Conservation (phyloP, 2,113 vertebrate genomes). For the Ictidomys tridecemlineatus region DNA sequence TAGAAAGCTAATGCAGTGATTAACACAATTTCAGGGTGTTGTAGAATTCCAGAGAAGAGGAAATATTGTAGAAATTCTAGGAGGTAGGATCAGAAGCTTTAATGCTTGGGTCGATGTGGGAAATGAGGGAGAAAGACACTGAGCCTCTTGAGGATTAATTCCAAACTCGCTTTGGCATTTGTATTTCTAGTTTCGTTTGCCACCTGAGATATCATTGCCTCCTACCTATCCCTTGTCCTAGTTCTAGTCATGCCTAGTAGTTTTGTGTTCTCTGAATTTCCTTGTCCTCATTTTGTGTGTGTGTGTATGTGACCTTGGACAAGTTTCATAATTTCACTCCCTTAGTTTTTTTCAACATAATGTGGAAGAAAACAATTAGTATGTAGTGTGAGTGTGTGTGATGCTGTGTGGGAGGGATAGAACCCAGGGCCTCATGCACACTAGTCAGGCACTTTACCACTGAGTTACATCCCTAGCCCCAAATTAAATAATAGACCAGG, state of each 20-base stretch:
- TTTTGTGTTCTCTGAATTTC: background rate
- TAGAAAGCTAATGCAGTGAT: background rate
- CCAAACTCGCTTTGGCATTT: fast-evolving
- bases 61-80: too few species aligned
- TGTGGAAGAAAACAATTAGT: background rate
- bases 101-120: fast-evolving
- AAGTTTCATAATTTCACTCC: background rate
- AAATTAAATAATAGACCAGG: background rate
- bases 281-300: background rate
- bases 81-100: background rate
- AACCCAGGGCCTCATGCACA: too few species aligned
- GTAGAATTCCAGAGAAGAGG: background rate
- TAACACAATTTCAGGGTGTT: background rate
- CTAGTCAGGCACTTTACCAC: background rate
- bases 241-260: background rate
- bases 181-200: background rate
- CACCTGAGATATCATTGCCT: background rate
- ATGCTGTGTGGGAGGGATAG: too few species aligned
- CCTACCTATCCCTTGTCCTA: background rate
- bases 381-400: background rate
- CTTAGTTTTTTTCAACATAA: background rate
- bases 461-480: background rate
- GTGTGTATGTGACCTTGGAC: background rate
- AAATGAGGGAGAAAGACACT: background rate
- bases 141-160: background rate